Conservation (phyloP, 2,113 vertebrate genomes). For the Forbesichthys papilliferus region DNA sequence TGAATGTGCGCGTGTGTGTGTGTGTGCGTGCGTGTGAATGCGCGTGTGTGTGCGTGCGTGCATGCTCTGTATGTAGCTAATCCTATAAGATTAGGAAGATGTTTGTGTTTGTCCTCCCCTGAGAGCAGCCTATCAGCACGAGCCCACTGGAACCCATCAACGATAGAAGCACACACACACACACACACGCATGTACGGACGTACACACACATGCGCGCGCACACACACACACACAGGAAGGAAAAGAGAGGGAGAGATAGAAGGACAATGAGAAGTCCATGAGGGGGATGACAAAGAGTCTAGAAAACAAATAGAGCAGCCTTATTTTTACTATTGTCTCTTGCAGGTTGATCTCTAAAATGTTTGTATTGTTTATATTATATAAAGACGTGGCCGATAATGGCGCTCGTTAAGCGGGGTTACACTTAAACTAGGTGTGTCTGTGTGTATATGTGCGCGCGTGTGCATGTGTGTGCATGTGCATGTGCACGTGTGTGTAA, state of each 20-base stretch:
- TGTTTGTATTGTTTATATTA: too few relatives aligned
- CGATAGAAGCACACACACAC: background rate
- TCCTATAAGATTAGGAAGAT: slow-evolving; percentile 46
- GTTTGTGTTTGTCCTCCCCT: slow-evolving; percentile 40
- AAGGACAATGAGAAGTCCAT: too few relatives aligned
- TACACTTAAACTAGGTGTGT: background rate
- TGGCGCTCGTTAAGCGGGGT: too few relatives aligned
- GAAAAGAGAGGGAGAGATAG: too few relatives aligned
- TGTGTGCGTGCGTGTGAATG: background rate
- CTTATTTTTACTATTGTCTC: too few relatives aligned
- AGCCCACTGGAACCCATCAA: slow-evolving; percentile 18
- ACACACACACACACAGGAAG: too few relatives aligned
- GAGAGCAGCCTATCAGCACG: slow-evolving; percentile 44
- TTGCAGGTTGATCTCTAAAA: too few relatives aligned
- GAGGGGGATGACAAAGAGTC: too few relatives aligned
- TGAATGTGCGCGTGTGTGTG: background rate
- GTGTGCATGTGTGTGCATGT: background rate
- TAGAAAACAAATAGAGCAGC: too few relatives aligned
- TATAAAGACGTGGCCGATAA: too few relatives aligned
- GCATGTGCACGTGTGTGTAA: slow-evolving; percentile 20
- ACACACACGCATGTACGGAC: too few relatives aligned
- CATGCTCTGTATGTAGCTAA: slow-evolving; percentile 28
- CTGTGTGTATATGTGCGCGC: background rate
- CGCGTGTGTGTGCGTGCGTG: background rate
- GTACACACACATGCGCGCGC: too few relatives aligned